A percentile compares a stretch with the other conserved stretches of the same genome.
Conservation (phyloP, 35 echinoderm and acorn worm genomes). For the Nesometra sesokonis region DNA sequence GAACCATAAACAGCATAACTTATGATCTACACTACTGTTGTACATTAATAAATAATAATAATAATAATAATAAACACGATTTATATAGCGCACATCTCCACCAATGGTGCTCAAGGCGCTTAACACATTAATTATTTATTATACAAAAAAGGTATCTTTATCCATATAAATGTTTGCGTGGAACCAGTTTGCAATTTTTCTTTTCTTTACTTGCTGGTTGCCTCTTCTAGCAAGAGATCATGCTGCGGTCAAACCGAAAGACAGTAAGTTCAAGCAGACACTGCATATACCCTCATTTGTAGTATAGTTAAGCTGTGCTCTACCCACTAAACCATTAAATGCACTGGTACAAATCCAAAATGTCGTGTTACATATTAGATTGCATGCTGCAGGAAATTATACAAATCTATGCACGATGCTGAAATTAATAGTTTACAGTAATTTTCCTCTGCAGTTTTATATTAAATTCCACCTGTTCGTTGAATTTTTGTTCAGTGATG, state of each 20-base stretch:
- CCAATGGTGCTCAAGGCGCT: too few species aligned
- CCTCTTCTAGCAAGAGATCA: background rate
- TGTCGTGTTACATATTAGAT: background rate
- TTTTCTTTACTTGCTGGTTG: background rate
- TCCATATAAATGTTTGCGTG: background rate
- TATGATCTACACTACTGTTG: too few species aligned
- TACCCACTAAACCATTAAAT: background rate
- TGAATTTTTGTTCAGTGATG: too few species aligned
- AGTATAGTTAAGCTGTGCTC: background rate
- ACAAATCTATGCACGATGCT: background rate
- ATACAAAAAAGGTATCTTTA: background rate
- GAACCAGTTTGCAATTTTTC: background rate
- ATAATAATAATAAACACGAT: too few species aligned
- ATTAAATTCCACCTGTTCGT: too few species aligned
- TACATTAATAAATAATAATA: too few species aligned
- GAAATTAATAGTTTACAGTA: too few species aligned
- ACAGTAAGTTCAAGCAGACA: background rate
- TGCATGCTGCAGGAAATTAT: background rate
- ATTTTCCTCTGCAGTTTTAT: too few species aligned
- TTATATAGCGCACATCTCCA: too few species aligned
- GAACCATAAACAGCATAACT: too few species aligned
- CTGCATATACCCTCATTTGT: background rate
- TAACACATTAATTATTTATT: too few species aligned
- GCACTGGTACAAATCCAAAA: background rate
- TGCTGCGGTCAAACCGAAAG: background rate